Conservation (phyloP, 2,888 invertebrate genomes). For the Agrochola macilenta region DNA sequence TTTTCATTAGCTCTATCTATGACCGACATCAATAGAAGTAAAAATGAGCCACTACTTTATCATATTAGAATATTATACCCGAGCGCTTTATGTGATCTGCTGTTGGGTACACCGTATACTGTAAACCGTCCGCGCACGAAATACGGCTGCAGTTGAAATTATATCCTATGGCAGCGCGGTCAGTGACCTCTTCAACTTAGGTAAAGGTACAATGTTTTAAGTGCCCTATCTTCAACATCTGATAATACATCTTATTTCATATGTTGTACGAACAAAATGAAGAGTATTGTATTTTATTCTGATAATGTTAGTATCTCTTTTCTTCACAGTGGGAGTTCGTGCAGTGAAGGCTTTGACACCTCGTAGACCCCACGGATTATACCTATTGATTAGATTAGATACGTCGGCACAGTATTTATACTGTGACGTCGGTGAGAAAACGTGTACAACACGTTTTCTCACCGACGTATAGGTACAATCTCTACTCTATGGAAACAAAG, state of each 20-base stretch:
- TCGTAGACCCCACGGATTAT: background rate
- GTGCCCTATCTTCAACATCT: background rate
- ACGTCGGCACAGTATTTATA: too few species aligned
- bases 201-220: conserved; percentile 15
- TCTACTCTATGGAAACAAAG: background rate
- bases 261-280: background rate
- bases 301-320: background rate
- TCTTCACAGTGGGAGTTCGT: background rate
- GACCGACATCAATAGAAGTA: background rate
- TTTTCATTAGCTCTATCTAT: conserved; percentile 4
- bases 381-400: too few species aligned
- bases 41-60: background rate
- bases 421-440: too few species aligned
- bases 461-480: background rate
- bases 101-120: background rate
- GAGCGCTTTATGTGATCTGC: background rate
- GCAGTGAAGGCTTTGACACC: background rate
- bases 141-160: conserved; percentile 31
- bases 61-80: background rate
- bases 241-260: background rate
- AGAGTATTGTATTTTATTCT: background rate
- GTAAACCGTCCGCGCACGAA: conserved; percentile 12
- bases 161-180: conserved; percentile 19
- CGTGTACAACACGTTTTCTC: background rate
- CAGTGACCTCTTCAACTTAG: conserved; percentile 22